Percentiles rank a stretch among this genome's conserved stretches.
Evolutionary conservation across 2,888 invertebrate genomes (phyloP).

Genomic region (Lucinisca nassula): DNA sequence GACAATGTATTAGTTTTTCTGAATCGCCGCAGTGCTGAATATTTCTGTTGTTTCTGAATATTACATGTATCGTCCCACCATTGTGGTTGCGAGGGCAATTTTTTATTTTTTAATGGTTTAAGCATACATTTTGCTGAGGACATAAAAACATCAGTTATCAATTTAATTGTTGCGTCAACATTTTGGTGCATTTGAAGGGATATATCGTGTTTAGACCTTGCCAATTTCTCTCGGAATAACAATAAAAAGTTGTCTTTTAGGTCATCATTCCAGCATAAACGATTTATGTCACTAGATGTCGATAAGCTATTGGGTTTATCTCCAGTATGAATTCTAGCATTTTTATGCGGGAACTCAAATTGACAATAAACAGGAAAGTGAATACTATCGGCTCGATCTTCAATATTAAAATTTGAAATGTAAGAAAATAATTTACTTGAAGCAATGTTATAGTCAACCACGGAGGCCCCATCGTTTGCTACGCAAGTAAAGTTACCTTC

Average conservation of each 20-base stretch:
- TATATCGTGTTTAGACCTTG: not conserved
- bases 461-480: slow-evolving; percentile 20
- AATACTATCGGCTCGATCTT: not conserved
- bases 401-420: slow-evolving; percentile 10
- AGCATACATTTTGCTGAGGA: slow-evolving; percentile 1
- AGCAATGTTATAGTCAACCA: slow-evolving; percentile 36
- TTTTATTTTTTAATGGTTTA: not conserved
- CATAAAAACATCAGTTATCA: not conserved
- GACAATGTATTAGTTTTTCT: not conserved
- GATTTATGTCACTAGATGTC: not conserved
- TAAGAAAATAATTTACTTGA: slow-evolving; percentile 18
- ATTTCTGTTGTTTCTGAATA: not conserved
- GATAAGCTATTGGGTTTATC: not conserved
- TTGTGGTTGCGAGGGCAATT: not conserved
- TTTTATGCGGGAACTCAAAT: not conserved
- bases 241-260: not conserved
- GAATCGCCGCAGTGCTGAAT: slow-evolving; percentile 1
- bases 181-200: not conserved
- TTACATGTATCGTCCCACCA: not conserved
- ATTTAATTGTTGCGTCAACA: not conserved
- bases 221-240: not conserved
- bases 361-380: slow-evolving; percentile 30
- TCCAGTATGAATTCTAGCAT: not conserved
- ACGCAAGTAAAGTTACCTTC: slow-evolving; percentile 23
- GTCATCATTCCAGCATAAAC: not conserved